Percentiles rank a stretch among this genome's conserved stretches.
These are phyloP conservation scores for Melinopterus prodromus DNA, from an alignment of 2,888 invertebrate species.

Conservation along the genomic window DNA sequence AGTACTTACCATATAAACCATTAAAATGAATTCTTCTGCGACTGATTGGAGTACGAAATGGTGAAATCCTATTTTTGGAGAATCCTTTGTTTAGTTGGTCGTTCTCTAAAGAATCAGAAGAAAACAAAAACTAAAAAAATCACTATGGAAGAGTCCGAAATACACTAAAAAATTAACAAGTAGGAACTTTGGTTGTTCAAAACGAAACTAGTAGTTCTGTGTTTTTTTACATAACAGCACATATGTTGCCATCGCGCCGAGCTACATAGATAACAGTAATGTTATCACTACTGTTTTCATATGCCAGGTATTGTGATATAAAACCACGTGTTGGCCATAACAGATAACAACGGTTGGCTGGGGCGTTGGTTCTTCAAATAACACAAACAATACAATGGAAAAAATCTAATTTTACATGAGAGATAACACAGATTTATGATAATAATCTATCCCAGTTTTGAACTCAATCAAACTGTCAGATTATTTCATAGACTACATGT, in stretches of 20 bases:
- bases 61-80: background rate
- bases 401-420: background rate
- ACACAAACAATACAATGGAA: background rate
- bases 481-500: too few species aligned
- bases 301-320: background rate
- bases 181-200: too few species aligned
- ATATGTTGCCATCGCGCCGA: background rate
- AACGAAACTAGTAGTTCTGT: background rate
- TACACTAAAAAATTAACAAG: too few species aligned
- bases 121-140: background rate
- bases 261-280: background rate
- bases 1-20: constrained; percentile 57
- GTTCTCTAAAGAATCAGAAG: background rate
- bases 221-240: background rate
- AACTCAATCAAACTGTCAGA: background rate
- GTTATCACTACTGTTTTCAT: background rate
- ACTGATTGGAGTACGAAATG: background rate
- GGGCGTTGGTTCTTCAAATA: background rate
- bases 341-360: background rate
- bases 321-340: background rate
- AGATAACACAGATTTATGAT: background rate
- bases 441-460: background rate
- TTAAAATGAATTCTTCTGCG: constrained; percentile 46
- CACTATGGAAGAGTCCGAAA: too few species aligned
- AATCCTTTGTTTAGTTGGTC: background rate